Percentiles rank a stretch among this genome's conserved stretches.
Evolutionary conservation across 2,888 invertebrate genomes (phyloP).

Genomic region (Drosophila vallismaia): DNA sequence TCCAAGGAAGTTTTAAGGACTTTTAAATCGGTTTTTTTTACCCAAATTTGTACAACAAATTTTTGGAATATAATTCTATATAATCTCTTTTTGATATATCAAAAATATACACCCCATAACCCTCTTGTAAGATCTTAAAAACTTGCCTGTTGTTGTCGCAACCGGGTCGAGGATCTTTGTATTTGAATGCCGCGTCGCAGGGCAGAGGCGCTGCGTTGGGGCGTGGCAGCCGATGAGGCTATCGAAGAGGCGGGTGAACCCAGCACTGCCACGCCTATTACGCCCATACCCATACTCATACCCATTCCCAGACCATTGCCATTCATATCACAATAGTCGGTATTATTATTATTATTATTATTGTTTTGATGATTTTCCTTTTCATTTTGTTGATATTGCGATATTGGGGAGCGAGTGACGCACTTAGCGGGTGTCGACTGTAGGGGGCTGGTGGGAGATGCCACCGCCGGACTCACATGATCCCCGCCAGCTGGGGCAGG

Average conservation of each 20-base stretch:
- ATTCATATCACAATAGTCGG: slow-evolving; percentile 60
- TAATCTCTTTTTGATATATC: too few species aligned
- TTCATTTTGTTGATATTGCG: slow-evolving; percentile 34
- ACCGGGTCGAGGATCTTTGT: slow-evolving; percentile 78
- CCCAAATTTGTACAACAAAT: too few species aligned
- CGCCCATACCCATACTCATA: slow-evolving; percentile 12
- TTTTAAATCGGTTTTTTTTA: too few species aligned
- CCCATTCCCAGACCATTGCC: slow-evolving; percentile 52
- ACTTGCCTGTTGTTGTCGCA: slow-evolving; percentile 84
- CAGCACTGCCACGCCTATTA: slow-evolving; percentile 4
- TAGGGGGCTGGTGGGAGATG: not conserved
- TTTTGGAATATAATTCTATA: too few species aligned
- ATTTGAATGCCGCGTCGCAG: slow-evolving; percentile 77
- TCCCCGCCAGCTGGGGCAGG: not conserved
- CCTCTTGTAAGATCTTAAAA: not conserved
- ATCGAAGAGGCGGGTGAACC: slow-evolving; percentile 27
- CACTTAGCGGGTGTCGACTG: slow-evolving; percentile 17
- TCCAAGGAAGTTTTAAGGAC: too few species aligned
- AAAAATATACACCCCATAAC: not conserved
- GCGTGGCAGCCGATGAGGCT: slow-evolving; percentile 31
- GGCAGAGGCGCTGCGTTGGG: slow-evolving; percentile 59
- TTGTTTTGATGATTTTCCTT: slow-evolving; percentile 50
- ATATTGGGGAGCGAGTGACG: not conserved
- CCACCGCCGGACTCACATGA: not conserved
- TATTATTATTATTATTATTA: slow-evolving; percentile 47